Percentiles rank a stretch among this genome's conserved stretches.
Conservation (phyloP, 2,113 vertebrate species). For the Sciurus niger region DNA sequence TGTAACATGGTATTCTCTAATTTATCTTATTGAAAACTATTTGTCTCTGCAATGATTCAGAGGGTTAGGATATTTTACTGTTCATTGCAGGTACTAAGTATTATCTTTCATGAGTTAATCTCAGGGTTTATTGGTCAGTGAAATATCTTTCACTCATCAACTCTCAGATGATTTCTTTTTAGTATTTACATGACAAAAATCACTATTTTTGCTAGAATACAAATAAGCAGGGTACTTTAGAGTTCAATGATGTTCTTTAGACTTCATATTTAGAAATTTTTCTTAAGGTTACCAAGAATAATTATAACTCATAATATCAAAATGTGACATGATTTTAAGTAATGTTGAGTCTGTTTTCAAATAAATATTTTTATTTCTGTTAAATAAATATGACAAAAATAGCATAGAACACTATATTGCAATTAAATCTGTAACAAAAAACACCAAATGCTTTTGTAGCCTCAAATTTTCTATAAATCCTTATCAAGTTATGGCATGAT, state of each 20-base stretch:
- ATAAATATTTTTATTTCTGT: background rate
- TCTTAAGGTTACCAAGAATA: constrained; percentile 46
- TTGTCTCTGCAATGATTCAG: constrained; percentile 13
- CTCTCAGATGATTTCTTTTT: constrained; percentile 42
- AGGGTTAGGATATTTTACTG: background rate
- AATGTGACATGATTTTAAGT: constrained; percentile 36
- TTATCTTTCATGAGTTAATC: constrained; percentile 57
- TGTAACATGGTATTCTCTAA: background rate
- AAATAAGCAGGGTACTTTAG: constrained; percentile 12
- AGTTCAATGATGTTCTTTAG: background rate
- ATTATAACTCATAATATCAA: constrained; percentile 19
- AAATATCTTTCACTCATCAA: constrained; percentile 51
- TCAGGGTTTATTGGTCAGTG: constrained; percentile 46
- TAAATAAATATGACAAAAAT: background rate
- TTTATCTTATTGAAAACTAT: background rate
- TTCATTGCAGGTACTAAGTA: background rate
- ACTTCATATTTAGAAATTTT: constrained; percentile 23
- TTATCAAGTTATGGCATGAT: background rate
- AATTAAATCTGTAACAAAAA: constrained; percentile 19
- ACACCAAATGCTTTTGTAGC: background rate
- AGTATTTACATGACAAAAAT: constrained; percentile 34
- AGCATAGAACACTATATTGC: background rate
- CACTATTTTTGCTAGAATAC: constrained; percentile 56
- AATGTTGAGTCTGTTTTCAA: constrained; percentile 19
- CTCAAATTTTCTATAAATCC: background rate